phyloP scores from a whole-genome alignment of 2,888 invertebrate species.

The Trachelus stipa region DNA sequence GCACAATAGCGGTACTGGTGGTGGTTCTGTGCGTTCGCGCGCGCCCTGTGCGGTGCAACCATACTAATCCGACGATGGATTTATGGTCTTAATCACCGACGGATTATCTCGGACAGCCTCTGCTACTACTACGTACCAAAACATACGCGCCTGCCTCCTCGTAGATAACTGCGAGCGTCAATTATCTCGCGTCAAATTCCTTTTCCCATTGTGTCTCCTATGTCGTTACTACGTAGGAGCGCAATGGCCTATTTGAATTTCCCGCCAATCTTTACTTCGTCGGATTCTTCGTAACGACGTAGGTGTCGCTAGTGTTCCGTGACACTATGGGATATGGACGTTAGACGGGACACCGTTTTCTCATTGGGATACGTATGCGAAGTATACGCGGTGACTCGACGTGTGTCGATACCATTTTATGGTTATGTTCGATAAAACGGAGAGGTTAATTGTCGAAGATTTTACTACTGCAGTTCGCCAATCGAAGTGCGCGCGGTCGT shows the following conservation, averaged over 20 bases:
- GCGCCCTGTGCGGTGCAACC: constrained; percentile 56
- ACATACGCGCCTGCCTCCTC: constrained; percentile 65
- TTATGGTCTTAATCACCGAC: constrained; percentile 75
- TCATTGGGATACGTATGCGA: neutral
- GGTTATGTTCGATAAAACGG: neutral
- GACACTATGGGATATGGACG: neutral
- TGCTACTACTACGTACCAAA: constrained; percentile 59
- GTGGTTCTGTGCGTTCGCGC: constrained; percentile 24
- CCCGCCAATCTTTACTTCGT: neutral
- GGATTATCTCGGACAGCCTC: constrained; percentile 70
- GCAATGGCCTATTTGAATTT: neutral
- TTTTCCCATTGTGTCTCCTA: neutral
- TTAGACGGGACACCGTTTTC: neutral
- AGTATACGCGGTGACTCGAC: neutral
- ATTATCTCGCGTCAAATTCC: neutral
- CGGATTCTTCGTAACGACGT: neutral
- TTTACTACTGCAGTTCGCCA: constrained; percentile 22
- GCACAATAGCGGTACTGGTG: neutral
- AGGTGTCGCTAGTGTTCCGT: neutral
- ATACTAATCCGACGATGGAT: constrained; percentile 70
- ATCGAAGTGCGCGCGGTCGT: constrained; percentile 21
- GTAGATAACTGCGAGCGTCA: constrained; percentile 57
- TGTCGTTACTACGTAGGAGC: neutral
- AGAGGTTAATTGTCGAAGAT: neutral
- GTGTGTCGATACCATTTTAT: neutral